Percentiles rank a stretch among this genome's conserved stretches.
phyloP scores from a whole-genome alignment of 1,140 invertebrate species.

The Drosophila prosaltans region DNA sequence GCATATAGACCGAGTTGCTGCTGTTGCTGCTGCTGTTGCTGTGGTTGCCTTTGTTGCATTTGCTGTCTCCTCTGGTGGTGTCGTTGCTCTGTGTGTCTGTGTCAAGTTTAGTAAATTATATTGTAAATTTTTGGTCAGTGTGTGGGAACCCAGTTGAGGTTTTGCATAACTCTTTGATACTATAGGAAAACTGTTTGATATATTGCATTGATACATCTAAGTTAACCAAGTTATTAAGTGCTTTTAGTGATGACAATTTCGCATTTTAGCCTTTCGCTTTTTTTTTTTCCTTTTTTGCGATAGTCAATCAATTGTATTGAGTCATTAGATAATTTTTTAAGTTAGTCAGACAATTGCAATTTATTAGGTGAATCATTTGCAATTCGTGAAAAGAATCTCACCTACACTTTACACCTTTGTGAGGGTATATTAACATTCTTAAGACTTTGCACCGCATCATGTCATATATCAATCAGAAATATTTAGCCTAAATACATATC shows the following conservation, averaged over 20 bases:
- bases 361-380: not conserved
- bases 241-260: not conserved
- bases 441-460: not conserved
- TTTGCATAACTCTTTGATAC: conserved; percentile 5
- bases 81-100: conserved; percentile 16
- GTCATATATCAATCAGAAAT: conserved; percentile 43
- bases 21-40: not conserved
- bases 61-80: conserved; percentile 9
- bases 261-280: not conserved
- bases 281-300: no score
- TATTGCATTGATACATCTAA: conserved; percentile 5
- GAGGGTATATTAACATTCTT: not conserved
- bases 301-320: not conserved
- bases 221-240: not conserved
- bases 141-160: conserved; percentile 44
- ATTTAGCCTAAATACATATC: conserved; percentile 40
- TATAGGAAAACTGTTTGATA: not conserved
- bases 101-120: conserved; percentile 51
- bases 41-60: not conserved
- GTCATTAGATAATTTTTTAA: not conserved
- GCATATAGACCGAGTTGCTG: not conserved
- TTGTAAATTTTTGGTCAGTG: conserved; percentile 40
- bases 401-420: not conserved
- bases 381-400: not conserved
- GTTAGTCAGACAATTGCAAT: not conserved